Conservation (phyloP, 1,140 invertebrate species). For the Zaprionus ornatus region DNA sequence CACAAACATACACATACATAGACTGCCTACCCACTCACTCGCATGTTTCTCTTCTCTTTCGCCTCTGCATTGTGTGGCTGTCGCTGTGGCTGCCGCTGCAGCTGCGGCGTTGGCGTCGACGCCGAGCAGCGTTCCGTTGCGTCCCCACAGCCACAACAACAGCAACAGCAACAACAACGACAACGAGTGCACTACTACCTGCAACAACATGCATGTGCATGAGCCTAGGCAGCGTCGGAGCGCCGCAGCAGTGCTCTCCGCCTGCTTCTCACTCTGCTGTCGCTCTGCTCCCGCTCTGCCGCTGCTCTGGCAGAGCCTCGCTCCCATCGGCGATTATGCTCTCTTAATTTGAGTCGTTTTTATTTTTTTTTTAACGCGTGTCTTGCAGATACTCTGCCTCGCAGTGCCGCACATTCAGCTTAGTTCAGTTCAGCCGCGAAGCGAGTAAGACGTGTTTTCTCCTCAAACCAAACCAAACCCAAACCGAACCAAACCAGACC, state of each 20-base stretch:
- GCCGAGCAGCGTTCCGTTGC: slow-evolving; percentile 20
- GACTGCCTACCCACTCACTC: slow-evolving; percentile 51
- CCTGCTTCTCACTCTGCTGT: not conserved
- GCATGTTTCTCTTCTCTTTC: slow-evolving; percentile 35
- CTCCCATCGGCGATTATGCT: slow-evolving; percentile 29
- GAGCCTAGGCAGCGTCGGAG: slow-evolving; percentile 32
- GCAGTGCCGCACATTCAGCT: slow-evolving; percentile 44
- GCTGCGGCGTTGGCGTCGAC: slow-evolving; percentile 13
- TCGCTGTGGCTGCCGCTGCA: not conserved
- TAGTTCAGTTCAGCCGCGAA: slow-evolving; percentile 80
- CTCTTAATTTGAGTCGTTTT: slow-evolving; percentile 43
- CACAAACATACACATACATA: slow-evolving; percentile 1
- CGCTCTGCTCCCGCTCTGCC: not conserved
- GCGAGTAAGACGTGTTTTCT: slow-evolving; percentile 83
- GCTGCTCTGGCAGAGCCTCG: slow-evolving; percentile 1
- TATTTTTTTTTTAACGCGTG: slow-evolving; percentile 48
- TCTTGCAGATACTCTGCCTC: slow-evolving; percentile 49
- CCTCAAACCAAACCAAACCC: slow-evolving; percentile 45
- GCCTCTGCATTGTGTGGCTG: slow-evolving; percentile 29
- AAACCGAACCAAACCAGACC: slow-evolving; percentile 25
- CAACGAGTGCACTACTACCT: slow-evolving; percentile 49
- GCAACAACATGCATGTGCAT: slow-evolving; percentile 57
- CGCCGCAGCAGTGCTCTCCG: not conserved
- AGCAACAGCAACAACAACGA: slow-evolving; percentile 5
- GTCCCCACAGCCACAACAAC: slow-evolving; percentile 11